Evolutionary conservation across 2,797 vertebrate genomes (phyloP).

Genomic region (Apogon hyalosoma): DNA sequence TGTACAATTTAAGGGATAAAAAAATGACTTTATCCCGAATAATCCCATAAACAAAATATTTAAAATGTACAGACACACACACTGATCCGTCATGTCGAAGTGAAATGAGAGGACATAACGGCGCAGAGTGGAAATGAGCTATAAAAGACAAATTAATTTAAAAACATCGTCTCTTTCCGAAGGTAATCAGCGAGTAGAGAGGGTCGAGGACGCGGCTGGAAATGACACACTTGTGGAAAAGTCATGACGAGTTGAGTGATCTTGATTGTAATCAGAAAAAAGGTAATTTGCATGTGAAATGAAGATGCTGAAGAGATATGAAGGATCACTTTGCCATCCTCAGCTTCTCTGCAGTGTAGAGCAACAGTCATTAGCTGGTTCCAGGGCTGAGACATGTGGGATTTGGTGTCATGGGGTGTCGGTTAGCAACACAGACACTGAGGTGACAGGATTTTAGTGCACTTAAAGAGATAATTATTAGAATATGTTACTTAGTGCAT

Average conservation of each 20-base stretch:
- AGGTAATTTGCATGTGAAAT: constrained; percentile 38
- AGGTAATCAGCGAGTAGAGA: constrained; percentile 11
- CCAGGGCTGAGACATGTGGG: constrained; percentile 2
- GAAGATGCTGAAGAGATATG: constrained; percentile 21
- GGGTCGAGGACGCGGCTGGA: constrained; percentile 7
- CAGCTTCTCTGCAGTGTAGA: too few species aligned
- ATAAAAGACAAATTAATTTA: constrained; percentile 19
- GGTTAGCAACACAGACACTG: too few species aligned
- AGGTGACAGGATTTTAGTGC: too few species aligned
- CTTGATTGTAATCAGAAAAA: constrained; percentile 27
- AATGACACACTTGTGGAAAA: constrained; percentile 8
- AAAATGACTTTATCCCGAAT: constrained; percentile 17
- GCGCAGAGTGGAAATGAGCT: constrained; percentile 11
- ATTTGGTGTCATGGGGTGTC: not conserved
- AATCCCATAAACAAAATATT: constrained; percentile 11
- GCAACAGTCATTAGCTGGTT: constrained; percentile 8
- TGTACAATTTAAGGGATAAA: constrained; percentile 1
- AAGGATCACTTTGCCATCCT: constrained; percentile 25
- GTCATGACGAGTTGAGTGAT: constrained; percentile 11
- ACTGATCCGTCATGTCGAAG: not conserved
- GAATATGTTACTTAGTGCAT: too few species aligned
- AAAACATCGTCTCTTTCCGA: constrained; percentile 22
- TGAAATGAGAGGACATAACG: not conserved
- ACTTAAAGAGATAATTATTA: too few species aligned
- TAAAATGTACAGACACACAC: not conserved